phyloP scores from a whole-genome alignment of 2,113 vertebrate species.

The Onychostruthus taczanowskii region DNA sequence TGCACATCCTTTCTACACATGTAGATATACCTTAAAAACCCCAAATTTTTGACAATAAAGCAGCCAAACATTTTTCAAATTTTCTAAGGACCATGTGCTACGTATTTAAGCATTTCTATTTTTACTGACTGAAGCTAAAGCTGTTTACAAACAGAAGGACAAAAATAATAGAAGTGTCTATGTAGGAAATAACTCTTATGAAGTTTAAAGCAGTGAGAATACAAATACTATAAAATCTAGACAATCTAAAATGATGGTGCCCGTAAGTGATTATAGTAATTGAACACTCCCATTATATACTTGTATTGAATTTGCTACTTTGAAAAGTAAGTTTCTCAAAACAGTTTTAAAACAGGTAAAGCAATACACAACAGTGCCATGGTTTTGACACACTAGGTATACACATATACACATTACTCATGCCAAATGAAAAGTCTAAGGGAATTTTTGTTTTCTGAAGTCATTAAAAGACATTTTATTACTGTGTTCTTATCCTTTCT shows the following conservation, averaged over 20 bases:
- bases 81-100: background rate
- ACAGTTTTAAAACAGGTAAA: background rate
- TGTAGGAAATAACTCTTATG: background rate
- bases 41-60: background rate
- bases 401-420: background rate
- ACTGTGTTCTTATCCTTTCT: background rate
- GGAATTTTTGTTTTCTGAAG: background rate
- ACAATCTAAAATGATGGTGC: background rate
- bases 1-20: background rate
- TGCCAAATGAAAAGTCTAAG: background rate
- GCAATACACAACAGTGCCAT: background rate
- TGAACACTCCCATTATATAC: background rate
- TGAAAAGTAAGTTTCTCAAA: background rate
- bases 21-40: background rate
- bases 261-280: background rate
- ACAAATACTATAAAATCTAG: slow-evolving; percentile 12
- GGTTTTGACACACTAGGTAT: background rate
- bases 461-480: background rate
- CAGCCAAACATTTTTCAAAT: background rate
- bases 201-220: slow-evolving; percentile 7
- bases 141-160: background rate
- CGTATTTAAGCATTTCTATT: background rate
- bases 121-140: background rate
- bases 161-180: background rate
- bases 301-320: background rate